phyloP scores from a whole-genome alignment of 2,113 vertebrate species.

The Puma concolor region DNA sequence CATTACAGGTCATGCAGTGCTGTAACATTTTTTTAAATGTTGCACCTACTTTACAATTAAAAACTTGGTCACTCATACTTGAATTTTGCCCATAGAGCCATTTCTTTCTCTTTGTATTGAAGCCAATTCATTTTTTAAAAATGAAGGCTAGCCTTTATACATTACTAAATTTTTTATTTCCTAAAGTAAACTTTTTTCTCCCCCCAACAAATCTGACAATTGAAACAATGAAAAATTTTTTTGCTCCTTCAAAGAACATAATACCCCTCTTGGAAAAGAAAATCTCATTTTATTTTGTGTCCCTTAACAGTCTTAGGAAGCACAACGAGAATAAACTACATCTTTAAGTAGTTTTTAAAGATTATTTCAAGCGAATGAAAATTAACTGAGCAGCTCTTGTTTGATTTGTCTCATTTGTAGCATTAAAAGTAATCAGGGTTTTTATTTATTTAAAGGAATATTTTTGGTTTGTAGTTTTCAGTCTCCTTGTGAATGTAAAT shows the following conservation, averaged over 20 bases:
- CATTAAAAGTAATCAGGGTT: constrained; percentile 46
- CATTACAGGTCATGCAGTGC: constrained; percentile 96
- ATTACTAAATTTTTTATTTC: constrained; percentile 82
- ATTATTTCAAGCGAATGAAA: constrained; percentile 52
- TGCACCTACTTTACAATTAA: constrained; percentile 98
- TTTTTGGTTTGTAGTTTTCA: constrained; percentile 42
- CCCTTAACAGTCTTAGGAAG: constrained; percentile 32
- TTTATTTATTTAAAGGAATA: constrained; percentile 62
- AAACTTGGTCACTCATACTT: constrained; percentile 96
- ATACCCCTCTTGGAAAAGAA: constrained; percentile 73
- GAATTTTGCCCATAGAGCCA: constrained; percentile 89
- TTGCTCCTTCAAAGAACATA: constrained; percentile 84
- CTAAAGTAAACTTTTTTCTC: constrained; percentile 84
- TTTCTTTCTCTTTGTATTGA: constrained; percentile 89
- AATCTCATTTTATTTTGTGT: constrained; percentile 64
- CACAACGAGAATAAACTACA: constrained; percentile 43
- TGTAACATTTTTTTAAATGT: constrained; percentile 97
- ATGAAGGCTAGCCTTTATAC: constrained; percentile 84
- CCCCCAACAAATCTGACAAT: constrained; percentile 69
- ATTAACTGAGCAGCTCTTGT: constrained; percentile 45
- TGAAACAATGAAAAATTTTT: constrained; percentile 76
- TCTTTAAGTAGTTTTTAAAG: constrained; percentile 21
- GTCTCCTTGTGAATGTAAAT: constrained; percentile 43
- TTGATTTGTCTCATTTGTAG: constrained; percentile 58
- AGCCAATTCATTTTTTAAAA: constrained; percentile 83